Conservation (phyloP, 2,113 vertebrate species). For the Paracanthobrama guichenoti region DNA sequence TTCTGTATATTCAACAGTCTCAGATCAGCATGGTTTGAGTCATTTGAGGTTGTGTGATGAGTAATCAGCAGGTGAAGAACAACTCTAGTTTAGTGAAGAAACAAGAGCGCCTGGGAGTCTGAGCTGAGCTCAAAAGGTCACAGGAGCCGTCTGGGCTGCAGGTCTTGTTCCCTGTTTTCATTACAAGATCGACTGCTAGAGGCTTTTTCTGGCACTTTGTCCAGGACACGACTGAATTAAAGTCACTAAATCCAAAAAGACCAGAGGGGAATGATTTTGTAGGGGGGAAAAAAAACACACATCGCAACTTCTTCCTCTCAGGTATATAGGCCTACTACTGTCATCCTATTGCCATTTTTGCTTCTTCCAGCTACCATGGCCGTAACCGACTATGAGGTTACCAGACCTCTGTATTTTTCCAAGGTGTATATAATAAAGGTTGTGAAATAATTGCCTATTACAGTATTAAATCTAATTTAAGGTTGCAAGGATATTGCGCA, state of each 20-base stretch:
- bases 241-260: not conserved
- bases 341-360: too few relatives aligned
- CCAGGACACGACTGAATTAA: not conserved
- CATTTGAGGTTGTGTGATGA: not conserved
- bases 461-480: too few relatives aligned
- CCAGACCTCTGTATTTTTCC: too few relatives aligned
- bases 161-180: slow-evolving; percentile 13
- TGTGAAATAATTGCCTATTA: too few relatives aligned
- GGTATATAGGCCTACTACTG: too few relatives aligned
- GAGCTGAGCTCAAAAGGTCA: slow-evolving; percentile 17
- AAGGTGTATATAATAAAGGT: too few relatives aligned
- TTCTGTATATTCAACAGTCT: not conserved
- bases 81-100: not conserved
- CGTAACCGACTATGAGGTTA: too few relatives aligned
- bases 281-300: not conserved
- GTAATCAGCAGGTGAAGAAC: slow-evolving; percentile 6
- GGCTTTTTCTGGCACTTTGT: slow-evolving; percentile 8
- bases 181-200: not conserved
- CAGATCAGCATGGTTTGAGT: not conserved
- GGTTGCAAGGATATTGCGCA: too few relatives aligned
- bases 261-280: not conserved
- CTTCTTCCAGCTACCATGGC: too few relatives aligned
- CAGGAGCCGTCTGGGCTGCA: not conserved
- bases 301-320: not conserved
- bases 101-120: not conserved